Base-by-base conservation (phyloP, 2,888 invertebrate genomes). In the Lathronympha strigana region DNA sequence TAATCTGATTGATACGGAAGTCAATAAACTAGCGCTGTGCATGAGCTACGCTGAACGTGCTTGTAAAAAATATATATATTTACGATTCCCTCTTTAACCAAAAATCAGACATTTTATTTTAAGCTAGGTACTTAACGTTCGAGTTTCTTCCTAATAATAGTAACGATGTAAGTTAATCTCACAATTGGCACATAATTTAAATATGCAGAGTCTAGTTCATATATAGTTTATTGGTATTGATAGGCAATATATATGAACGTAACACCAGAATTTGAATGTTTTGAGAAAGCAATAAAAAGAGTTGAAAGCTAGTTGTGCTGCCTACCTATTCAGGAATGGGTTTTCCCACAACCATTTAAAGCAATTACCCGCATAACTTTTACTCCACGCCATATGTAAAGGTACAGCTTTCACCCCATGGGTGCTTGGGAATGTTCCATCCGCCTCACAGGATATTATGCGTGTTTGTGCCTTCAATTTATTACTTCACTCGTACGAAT, bases 391-490 rank as follows among this genome's bases (percentile, higher is more conserved):
- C 43, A 31, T 38, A 36, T 8, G 13, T n/a, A 28, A 23, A 53
- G 15, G 38, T 36, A 38, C 36, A 40, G 45, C 43, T 57, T 57
- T 57, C 9, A 31, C 43, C 31, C 19, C 43, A 31, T 57, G 45
- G 19, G 57, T 8, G 40, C 31, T 31, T 1, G 61, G 33, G 23
- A 53, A 54, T 36, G 11, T 36, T 17, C n/a, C 19, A 62, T 47
- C 47, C 36, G n/a, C 19, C 62, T 19, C 54, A 47, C 17, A 47
- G 28, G 53, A 62, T 47, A 54, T 62, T 62, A 45, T 19, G 11
- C 40, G 38, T 38, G 43, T 43, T 55, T 43, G 17, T 19, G 21
- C 31, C 4, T 31, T 57, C n/a, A 57, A 57, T 45, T 31, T 31
- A 57, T 57, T 57, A 45, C 28, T 43, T n/a, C 8, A 31, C 40